These are phyloP conservation scores for Diloba caeruleocephala DNA, from an alignment of 2,888 invertebrate species.

Conservation along the genomic window DNA sequence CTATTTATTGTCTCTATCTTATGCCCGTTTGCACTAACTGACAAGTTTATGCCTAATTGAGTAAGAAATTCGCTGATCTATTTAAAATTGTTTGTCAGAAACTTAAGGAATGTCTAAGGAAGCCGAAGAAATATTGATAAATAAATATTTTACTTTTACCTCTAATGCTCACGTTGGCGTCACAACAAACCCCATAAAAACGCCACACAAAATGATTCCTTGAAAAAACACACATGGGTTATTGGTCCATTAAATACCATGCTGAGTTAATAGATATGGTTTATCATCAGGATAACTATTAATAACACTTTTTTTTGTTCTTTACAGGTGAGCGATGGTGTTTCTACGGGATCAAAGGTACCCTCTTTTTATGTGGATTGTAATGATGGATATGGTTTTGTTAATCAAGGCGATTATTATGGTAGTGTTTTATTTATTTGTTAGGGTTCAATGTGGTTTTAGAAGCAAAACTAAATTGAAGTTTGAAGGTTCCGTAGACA, in stretches of 20 bases:
- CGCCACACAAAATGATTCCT: conserved; percentile 8
- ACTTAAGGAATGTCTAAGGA: too few species aligned
- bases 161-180: too few species aligned
- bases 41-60: too few species aligned
- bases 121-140: too few species aligned
- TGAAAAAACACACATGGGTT: conserved; percentile 22
- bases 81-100: too few species aligned
- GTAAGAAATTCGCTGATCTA: too few species aligned
- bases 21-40: too few species aligned
- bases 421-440: conserved; percentile 36
- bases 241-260: conserved; percentile 46
- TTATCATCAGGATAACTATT: conserved; percentile 47
- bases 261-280: conserved; percentile 48
- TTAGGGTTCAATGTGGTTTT: background rate
- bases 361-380: conserved; percentile 21
- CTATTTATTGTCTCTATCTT: too few species aligned
- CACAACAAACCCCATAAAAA: conserved; percentile 16
- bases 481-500: too few species aligned
- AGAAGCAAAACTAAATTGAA: too few species aligned
- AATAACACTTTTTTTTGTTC: conserved; percentile 59
- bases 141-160: too few species aligned
- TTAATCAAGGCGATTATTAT: background rate
- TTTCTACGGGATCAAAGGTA: conserved; percentile 45
- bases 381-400: conserved; percentile 22
- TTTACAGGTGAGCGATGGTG: conserved; percentile 65